These are phyloP conservation scores for Bergia puertoricense DNA, from an alignment of 92 coral and sea anemone species.

Conservation along the genomic window DNA sequence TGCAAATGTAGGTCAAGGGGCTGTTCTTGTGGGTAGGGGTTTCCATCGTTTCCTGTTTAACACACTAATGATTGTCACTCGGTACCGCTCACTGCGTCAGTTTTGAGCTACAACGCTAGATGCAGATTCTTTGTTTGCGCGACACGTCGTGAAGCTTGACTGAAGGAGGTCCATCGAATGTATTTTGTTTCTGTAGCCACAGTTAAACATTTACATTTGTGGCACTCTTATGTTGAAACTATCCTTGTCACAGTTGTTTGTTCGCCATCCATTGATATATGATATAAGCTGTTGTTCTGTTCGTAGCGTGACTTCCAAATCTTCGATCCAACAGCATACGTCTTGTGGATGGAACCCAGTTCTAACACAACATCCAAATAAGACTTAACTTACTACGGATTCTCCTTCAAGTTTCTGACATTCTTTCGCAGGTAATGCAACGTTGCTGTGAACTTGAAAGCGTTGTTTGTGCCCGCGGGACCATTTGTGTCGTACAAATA, in stretches of 20 bases:
- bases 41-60: constrained; percentile 29
- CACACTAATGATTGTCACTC: background rate
- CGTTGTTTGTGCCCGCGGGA: constrained; percentile 44
- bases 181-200: constrained; percentile 9
- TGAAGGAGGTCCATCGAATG: background rate
- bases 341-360: background rate
- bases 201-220: constrained; percentile 1
- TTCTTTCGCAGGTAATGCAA: constrained; percentile 10
- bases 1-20: constrained; percentile 30
- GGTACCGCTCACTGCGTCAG: background rate
- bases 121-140: background rate
- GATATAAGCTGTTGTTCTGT: constrained; percentile 35
- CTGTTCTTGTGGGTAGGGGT: constrained; percentile 25
- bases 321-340: background rate
- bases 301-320: constrained; percentile 44
- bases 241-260: constrained; percentile 27
- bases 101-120: background rate
- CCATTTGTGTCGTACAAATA: constrained; percentile 38
- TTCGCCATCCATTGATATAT: constrained; percentile 32
- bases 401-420: background rate
- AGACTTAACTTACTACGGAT: background rate
- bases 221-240: background rate
- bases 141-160: background rate
- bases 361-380: background rate
- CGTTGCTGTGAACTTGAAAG: constrained; percentile 25